A percentile compares a stretch with the other conserved stretches of the same genome.
phyloP scores from a whole-genome alignment of 2,113 vertebrate genomes.

The Triplophysa tibetana region DNA sequence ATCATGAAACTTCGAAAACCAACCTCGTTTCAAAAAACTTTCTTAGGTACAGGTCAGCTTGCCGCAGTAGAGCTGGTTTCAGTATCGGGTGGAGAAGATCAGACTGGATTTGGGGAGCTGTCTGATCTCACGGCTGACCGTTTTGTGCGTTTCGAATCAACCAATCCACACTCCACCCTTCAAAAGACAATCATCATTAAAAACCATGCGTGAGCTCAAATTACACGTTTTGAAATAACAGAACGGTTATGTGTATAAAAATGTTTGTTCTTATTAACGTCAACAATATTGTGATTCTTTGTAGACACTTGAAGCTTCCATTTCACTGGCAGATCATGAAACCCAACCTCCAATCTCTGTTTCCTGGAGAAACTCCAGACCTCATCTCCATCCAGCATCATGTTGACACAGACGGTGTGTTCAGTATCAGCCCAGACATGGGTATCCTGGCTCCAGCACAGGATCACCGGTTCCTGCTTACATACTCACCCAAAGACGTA shows the following conservation, averaged over 20 bases:
- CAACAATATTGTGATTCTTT: neutral
- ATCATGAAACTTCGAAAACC: no score
- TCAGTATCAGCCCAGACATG: conserved; percentile 75
- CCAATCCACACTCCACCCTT: conserved; percentile 71
- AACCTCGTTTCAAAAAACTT: neutral
- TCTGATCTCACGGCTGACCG: conserved; percentile 80
- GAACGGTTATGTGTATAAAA: neutral
- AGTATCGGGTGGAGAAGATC: conserved; percentile 74
- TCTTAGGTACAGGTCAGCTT: conserved; percentile 80
- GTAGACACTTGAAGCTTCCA: conserved; percentile 84
- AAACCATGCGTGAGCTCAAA: conserved; percentile 79
- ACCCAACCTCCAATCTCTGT: conserved; percentile 75
- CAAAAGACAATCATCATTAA: conserved; percentile 79
- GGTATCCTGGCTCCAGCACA: conserved; percentile 76
- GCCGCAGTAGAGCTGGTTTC: conserved; percentile 80
- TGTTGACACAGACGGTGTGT: conserved; percentile 73
- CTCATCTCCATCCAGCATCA: conserved; percentile 61
- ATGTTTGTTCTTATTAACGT: neutral
- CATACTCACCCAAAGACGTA: conserved; percentile 85
- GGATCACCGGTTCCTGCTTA: conserved; percentile 80
- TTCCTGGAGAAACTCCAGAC: conserved; percentile 63
- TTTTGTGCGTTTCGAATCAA: conserved; percentile 77
- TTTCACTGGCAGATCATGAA: conserved; percentile 88
- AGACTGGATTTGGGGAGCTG: conserved; percentile 68
- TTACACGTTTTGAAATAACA: neutral